Evolutionary conservation across 2,797 vertebrate species (phyloP).

Genomic region (Basileuterus tristriatus): DNA sequence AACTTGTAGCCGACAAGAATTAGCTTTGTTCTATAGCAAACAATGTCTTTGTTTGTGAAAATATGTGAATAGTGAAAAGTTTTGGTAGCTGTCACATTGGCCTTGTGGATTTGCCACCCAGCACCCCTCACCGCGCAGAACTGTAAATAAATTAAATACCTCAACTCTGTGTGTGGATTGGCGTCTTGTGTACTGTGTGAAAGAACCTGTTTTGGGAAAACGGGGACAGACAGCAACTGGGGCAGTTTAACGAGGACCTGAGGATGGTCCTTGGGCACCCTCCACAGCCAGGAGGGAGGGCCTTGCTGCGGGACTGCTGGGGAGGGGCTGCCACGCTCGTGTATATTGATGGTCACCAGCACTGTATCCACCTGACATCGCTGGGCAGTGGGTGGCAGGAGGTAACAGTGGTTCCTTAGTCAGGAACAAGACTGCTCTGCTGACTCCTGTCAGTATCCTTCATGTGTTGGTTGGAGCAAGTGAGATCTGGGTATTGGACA

Average conservation of each 20-base stretch:
- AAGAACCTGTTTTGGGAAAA: not conserved
- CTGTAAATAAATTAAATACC: not conserved
- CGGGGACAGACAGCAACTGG: not conserved
- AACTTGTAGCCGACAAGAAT: not conserved
- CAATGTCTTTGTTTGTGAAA: not conserved
- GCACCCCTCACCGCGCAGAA: rapidly evolving
- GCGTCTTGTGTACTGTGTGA: rapidly evolving
- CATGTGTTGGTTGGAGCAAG: not conserved
- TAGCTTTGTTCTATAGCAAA: not conserved
- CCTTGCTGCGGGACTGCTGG: not conserved
- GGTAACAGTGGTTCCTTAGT: not conserved
- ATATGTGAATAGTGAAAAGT: not conserved
- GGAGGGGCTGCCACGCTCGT: not conserved
- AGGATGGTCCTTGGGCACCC: not conserved
- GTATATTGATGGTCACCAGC: not conserved
- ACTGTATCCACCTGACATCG: rapidly evolving
- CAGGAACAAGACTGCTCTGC: rapidly evolving
- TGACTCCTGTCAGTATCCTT: rapidly evolving
- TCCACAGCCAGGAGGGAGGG: not conserved
- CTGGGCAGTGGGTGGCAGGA: not conserved
- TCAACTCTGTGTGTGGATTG: not conserved
- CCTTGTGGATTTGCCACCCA: not conserved
- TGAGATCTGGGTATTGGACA: rapidly evolving
- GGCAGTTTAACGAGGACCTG: rapidly evolving
- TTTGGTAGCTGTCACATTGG: not conserved